Percentiles rank a stretch among this genome's conserved stretches.
phyloP scores from a whole-genome alignment of 2,113 vertebrate genomes.

The Macquaria australasica region DNA sequence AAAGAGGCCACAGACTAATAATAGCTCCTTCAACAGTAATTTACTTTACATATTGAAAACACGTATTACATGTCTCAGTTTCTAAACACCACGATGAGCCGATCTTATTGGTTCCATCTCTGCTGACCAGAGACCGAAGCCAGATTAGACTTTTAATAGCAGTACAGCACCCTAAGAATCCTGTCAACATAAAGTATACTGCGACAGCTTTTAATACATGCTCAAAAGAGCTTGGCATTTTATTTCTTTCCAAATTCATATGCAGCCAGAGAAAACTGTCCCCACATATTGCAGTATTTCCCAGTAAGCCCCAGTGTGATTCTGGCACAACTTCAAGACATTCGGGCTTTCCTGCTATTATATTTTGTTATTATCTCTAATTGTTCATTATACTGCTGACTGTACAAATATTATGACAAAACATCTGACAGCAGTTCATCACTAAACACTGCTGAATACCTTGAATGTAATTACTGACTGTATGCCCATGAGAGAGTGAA shows the following conservation, averaged over 20 bases:
- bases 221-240: slow-evolving; percentile 29
- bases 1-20: not conserved
- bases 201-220: slow-evolving; percentile 23
- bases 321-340: slow-evolving; percentile 46
- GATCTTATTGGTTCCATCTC: not conserved
- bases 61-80: not conserved
- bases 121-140: not conserved
- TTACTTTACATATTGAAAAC: not conserved
- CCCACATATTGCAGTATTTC: slow-evolving; percentile 59
- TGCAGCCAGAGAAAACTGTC: slow-evolving; percentile 59
- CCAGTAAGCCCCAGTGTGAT: slow-evolving; percentile 41
- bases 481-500: slow-evolving; percentile 34
- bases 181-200: slow-evolving; percentile 10
- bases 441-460: slow-evolving; percentile 47
- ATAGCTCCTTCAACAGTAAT: not conserved
- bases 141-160: slow-evolving; percentile 10
- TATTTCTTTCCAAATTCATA: slow-evolving; percentile 50
- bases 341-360: slow-evolving; percentile 67
- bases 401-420: slow-evolving; percentile 68
- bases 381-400: slow-evolving; percentile 66
- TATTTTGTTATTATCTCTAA: slow-evolving; percentile 69
- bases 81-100: not conserved
- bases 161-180: not conserved
- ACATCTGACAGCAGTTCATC: slow-evolving; percentile 79
- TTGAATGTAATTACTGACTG: slow-evolving; percentile 53